Evolutionary conservation across 2,113 vertebrate species (phyloP).

Genomic region (Ophthalmolycus amberensis): DNA sequence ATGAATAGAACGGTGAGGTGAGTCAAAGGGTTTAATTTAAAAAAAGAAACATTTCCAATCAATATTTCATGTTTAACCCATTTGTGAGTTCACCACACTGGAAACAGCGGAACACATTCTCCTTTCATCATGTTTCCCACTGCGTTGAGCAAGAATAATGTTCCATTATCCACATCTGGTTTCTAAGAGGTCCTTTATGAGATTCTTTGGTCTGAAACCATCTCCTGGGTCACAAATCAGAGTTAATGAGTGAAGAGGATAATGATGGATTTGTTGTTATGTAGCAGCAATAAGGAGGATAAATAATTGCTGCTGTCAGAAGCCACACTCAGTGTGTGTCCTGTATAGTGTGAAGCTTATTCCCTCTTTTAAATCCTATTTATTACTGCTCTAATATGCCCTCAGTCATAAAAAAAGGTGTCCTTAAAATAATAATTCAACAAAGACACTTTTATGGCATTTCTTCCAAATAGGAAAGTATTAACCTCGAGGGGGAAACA

Average conservation of each 20-base stretch:
- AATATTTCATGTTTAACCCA: background rate
- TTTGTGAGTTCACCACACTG: background rate
- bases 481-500: background rate
- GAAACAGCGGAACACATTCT: background rate
- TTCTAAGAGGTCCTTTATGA: background rate
- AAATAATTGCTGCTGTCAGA: background rate
- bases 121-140: background rate
- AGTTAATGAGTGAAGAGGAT: constrained; percentile 1
- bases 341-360: background rate
- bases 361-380: constrained; percentile 15
- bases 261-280: constrained; percentile 10
- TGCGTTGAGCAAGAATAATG: background rate
- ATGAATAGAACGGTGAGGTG: background rate
- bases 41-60: background rate
- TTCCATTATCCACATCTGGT: background rate
- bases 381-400: background rate
- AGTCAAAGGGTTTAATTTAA: background rate
- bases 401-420: constrained; percentile 20
- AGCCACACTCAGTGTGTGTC: background rate
- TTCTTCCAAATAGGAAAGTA: background rate
- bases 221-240: constrained; percentile 15
- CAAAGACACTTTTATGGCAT: background rate
- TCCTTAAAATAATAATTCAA: constrained; percentile 14
- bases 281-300: background rate
- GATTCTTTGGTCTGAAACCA: background rate